Conservation (phyloP, 1,140 invertebrate genomes). For the Drosophila sucinea region DNA sequence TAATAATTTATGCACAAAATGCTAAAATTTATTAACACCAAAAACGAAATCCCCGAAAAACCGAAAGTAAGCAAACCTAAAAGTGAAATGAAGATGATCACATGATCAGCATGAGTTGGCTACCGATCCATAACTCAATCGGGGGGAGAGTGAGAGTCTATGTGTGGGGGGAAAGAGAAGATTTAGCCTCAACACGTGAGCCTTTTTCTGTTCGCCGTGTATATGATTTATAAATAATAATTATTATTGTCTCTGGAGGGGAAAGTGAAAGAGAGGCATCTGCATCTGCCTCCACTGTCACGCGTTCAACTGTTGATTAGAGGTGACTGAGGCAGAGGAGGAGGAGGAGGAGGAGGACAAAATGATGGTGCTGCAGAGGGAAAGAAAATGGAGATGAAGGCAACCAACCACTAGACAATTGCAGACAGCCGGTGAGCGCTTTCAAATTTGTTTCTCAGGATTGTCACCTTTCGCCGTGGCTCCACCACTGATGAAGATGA, state of each 20-base stretch:
- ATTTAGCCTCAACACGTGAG: constrained; percentile 10
- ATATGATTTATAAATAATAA: constrained; percentile 77
- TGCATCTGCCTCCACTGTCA: constrained; percentile 8
- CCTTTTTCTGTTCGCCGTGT: neutral
- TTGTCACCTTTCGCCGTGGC: constrained; percentile 65
- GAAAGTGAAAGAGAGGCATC: constrained; percentile 28
- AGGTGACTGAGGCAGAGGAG: constrained; percentile 14
- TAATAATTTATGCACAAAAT: constrained; percentile 72
- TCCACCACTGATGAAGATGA: constrained; percentile 24
- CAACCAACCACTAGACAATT: constrained; percentile 1
- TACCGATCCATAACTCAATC: constrained; percentile 53
- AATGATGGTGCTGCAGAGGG: neutral
- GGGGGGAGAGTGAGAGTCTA: constrained; percentile 7
- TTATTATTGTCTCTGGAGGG: constrained; percentile 39
- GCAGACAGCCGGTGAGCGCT: constrained; percentile 21
- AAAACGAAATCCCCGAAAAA: constrained; percentile 13
- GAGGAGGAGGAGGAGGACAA: neutral
- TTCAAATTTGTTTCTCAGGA: constrained; percentile 69
- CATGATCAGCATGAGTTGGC: constrained; percentile 8
- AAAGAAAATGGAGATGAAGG: neutral
- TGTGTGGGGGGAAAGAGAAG: neutral
- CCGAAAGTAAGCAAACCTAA: neutral
- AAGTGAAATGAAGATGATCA: constrained; percentile 14
- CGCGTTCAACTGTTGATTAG: constrained; percentile 39
- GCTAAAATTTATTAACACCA: constrained; percentile 67